Percentiles rank a stretch among this genome's conserved stretches.
Conservation (phyloP, 2,888 invertebrate species). For the Elegia similella region DNA sequence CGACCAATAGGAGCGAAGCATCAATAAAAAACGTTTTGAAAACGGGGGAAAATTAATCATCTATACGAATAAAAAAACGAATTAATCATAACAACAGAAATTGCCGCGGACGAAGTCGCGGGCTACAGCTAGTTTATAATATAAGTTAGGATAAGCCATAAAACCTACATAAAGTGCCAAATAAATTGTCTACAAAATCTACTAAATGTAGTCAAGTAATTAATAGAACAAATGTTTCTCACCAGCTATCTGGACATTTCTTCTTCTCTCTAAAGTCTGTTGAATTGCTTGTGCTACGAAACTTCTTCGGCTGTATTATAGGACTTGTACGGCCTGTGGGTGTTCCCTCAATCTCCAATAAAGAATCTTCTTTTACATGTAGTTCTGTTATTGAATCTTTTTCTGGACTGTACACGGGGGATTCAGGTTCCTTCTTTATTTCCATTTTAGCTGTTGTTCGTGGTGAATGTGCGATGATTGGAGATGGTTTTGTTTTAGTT, state of each 20-base stretch:
- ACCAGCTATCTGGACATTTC: conserved; percentile 63
- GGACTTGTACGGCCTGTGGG: conserved; percentile 65
- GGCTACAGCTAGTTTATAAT: too few species aligned
- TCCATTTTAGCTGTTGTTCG: not conserved
- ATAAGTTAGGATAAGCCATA: too few species aligned
- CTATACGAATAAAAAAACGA: too few species aligned
- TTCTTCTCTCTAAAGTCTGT: conserved; percentile 59
- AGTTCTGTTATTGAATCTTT: conserved; percentile 26
- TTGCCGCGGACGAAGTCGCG: too few species aligned
- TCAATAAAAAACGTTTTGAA: too few species aligned
- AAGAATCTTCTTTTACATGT: conserved; percentile 47
- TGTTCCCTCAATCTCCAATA: conserved; percentile 63
- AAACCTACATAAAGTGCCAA: too few species aligned
- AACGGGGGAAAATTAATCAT: too few species aligned
- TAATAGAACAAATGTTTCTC: too few species aligned
- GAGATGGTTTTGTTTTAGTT: not conserved
- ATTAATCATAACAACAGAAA: too few species aligned
- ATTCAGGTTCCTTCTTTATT: conserved; percentile 20
- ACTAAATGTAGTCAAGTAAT: too few species aligned
- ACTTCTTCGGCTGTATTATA: conserved; percentile 55
- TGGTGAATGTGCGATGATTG: not conserved
- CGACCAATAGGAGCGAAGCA: too few species aligned
- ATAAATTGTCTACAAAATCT: too few species aligned
- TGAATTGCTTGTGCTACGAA: conserved; percentile 31
- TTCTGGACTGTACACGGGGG: conserved; percentile 16